Evolutionary conservation across 2,888 invertebrate genomes (phyloP).

Genomic region (Drosophila anomalata): DNA sequence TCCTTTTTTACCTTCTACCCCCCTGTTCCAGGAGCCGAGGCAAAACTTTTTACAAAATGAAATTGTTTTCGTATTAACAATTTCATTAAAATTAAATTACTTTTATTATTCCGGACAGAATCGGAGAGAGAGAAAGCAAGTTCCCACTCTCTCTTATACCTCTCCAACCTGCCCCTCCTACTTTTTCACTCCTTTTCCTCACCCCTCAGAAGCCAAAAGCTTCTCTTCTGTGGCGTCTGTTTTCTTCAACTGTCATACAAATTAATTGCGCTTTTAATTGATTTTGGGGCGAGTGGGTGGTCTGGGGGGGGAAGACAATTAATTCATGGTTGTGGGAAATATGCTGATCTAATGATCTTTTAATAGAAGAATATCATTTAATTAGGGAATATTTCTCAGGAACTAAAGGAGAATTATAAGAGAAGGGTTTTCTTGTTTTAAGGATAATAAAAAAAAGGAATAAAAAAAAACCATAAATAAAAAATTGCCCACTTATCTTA

Average conservation of each 20-base stretch:
- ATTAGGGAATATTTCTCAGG: neutral
- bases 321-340: slow-evolving; percentile 8
- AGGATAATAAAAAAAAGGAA: slow-evolving; percentile 10
- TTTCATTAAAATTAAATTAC: slow-evolving; percentile 80
- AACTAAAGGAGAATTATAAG: neutral
- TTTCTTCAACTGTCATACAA: slow-evolving; percentile 78
- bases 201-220: slow-evolving; percentile 38
- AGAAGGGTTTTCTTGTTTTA: neutral
- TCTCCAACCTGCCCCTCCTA: neutral
- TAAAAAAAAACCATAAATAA: slow-evolving; percentile 27
- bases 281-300: slow-evolving; percentile 39
- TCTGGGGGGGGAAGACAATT: neutral
- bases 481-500: slow-evolving; percentile 29
- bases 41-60: slow-evolving; percentile 79
- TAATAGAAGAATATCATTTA: neutral
- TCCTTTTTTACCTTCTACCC: slow-evolving; percentile 4
- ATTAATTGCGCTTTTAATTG: slow-evolving; percentile 79
- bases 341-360: slow-evolving; percentile 9
- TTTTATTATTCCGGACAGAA: slow-evolving; percentile 67
- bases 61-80: slow-evolving; percentile 81
- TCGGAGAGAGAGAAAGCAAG: slow-evolving; percentile 24
- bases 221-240: slow-evolving; percentile 55
- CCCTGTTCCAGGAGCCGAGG: slow-evolving; percentile 14
- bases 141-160: slow-evolving; percentile 3
- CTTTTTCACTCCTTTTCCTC: neutral